Percentiles rank a stretch among this genome's conserved stretches.
phyloP scores from a whole-genome alignment of 2,888 invertebrate genomes.

The Cryptus viduatorius region DNA sequence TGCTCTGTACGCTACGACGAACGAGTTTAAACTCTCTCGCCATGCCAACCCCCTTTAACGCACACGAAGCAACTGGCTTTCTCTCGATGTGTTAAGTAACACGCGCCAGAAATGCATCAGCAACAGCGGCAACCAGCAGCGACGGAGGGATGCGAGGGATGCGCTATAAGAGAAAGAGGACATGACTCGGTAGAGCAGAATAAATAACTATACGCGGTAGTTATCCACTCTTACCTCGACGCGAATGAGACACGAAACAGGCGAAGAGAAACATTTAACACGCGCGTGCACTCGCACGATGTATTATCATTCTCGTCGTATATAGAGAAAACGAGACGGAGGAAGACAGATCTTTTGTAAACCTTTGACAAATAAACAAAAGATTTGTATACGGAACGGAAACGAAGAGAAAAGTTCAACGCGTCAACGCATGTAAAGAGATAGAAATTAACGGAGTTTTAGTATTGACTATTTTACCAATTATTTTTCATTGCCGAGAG shows the following conservation, averaged over 20 bases:
- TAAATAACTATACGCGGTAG: conserved; percentile 54
- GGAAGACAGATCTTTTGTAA: conserved; percentile 34
- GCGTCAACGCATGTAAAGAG: too few relatives aligned
- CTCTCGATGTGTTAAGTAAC: conserved; percentile 47
- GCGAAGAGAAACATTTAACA: conserved; percentile 55
- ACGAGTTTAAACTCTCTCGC: neutral
- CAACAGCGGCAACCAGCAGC: neutral
- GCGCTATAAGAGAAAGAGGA: conserved; percentile 9
- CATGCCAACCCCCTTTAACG: conserved; percentile 10
- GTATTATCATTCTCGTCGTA: conserved; percentile 51
- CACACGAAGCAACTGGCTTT: conserved; percentile 39
- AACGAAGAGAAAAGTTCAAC: neutral
- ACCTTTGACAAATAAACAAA: conserved; percentile 60
- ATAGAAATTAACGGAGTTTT: too few relatives aligned
- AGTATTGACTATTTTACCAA: too few relatives aligned
- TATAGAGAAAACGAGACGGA: neutral
- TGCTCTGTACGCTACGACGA: neutral
- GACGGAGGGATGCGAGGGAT: neutral
- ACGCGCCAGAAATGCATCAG: conserved; percentile 39
- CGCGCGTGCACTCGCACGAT: conserved; percentile 35
- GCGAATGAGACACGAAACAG: conserved; percentile 56
- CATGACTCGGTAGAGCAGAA: conserved; percentile 48
- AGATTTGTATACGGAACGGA: conserved; percentile 26
- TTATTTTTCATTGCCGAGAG: too few relatives aligned
- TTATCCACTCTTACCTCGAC: conserved; percentile 28